Base-by-base conservation (phyloP, 2,797 vertebrate genomes). In the Corythornis leucogaster region DNA sequence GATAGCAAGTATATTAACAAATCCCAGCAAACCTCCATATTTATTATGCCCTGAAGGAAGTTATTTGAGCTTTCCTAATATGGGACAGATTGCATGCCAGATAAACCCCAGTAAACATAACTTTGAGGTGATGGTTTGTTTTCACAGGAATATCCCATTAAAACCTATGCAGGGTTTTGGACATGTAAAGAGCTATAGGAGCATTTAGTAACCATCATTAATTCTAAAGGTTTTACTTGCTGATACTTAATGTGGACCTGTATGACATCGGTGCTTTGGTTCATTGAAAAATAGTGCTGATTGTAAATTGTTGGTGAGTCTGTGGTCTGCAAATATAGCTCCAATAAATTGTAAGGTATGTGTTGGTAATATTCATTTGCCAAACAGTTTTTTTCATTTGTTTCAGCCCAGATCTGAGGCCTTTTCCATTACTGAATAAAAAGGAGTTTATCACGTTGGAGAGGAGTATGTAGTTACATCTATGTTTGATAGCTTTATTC, bases 201-300 rank as follows among this genome's bases (percentile, higher is more conserved):
- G 43, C 69, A 93, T 92, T 91, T 94, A 87, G 90, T 78, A 77
- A 71, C 75, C 3, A 0, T 77, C 76, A 57, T 75, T 33, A 93
- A 95, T 91, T 93, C 79, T 94, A 25, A 80, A 75, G 22, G 43
- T 68, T 89, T 80, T 85, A 80, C 71, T 90, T 84, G 57, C 88
- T 93, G 86, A 87, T 90, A 48, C 46, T 33, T 35, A 89, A 62
- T 30, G 38, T 92, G 85, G 54, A 80, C 5, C 2, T 58, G 35
- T 76, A 28, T 90, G 68, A 92, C 68, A 75, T 33, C 85, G 70
- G 58, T 77, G 79, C 78, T 90, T 88, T 64, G 71, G 55, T 11
- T 89, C 54, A 46, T 80, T 92, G 71, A 90, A 93, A 86, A 92
- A 54, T 22, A 73, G 75, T 43, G 64, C 50, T 63, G 80, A 26